Evolutionary conservation across 2,113 vertebrate genomes (phyloP), one percentile per base, ranked within the genome.

Genomic region (Miniopterus natalensis): DNA sequence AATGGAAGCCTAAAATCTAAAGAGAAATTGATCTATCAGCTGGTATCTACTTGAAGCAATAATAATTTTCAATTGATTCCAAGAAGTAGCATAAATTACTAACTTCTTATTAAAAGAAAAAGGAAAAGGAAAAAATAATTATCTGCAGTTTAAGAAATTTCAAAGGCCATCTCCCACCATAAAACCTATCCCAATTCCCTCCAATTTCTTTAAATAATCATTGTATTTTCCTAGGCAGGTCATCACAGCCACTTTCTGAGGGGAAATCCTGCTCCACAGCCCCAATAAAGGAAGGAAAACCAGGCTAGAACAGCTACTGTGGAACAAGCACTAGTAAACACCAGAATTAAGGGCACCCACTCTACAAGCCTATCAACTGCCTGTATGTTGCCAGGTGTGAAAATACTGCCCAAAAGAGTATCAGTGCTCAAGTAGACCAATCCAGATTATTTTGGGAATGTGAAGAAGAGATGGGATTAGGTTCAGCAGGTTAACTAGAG

Each of bases 61-160:
- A 93, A 92, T 71, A 70, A 88, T 73, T 90, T 78, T 84, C 61
- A 65, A 20, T 27, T 68, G 31, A 90, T 51, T 90, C 11, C 14
- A 95, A 88, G 25, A 87, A 78, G 13, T 66, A 93, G 66, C 88
- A 75, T 13, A 68, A n/a, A 81, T 40, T 71, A 93, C 25, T 80
- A 86, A 49, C 13, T 88, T 89, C 11, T 84, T 85, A 94, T 36
- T 89, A 47, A 89, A 93, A 95, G 55, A 80, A 90, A 94, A 90
- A 75, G 0, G 18, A 15, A 68, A 88, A 68, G 45, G 21, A 63
- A 66, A 87, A 90, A 87, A 78, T 23, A 77, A 90, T 81, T 40
- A 90, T 40, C 12, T 80, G 27, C 15, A 88, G 36, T 90, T 96
- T 86, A 71, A 90, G 81, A 95, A 88, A 84, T 27, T 42, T 87